These are phyloP conservation scores for Tenebrosternarchus preto DNA, from an alignment of 2,113 vertebrate genomes.

Conservation along the genomic window DNA sequence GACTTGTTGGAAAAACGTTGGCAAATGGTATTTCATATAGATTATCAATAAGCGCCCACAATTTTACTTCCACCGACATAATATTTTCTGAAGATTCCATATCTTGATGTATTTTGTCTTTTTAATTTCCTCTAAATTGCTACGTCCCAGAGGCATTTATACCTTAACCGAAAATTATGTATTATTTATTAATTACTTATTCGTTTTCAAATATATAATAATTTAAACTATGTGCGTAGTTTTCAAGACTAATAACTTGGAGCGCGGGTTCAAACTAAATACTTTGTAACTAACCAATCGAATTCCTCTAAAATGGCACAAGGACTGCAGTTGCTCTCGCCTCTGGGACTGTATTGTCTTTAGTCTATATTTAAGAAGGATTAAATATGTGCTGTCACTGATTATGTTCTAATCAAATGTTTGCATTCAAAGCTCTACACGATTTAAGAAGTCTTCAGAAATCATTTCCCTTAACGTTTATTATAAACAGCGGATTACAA, in stretches of 20 bases:
- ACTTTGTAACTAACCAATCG: constrained; percentile 65
- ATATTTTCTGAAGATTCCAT: constrained; percentile 61
- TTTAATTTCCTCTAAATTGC: constrained; percentile 62
- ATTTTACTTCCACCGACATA: constrained; percentile 65
- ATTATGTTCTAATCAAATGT: not conserved
- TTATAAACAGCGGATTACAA: not conserved
- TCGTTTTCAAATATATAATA: constrained; percentile 66
- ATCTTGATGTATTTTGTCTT: constrained; percentile 58
- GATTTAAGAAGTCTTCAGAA: too few relatives aligned
- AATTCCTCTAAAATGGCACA: constrained; percentile 66
- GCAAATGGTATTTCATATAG: constrained; percentile 71
- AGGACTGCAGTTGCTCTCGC: not conserved
- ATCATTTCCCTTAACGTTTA: not conserved
- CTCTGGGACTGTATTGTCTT: not conserved
- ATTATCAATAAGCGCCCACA: constrained; percentile 75
- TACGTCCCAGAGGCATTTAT: constrained; percentile 47
- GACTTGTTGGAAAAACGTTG: constrained; percentile 63
- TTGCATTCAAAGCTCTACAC: not conserved
- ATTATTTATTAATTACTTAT: too few relatives aligned
- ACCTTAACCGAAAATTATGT: constrained; percentile 58
- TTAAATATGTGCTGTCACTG: not conserved
- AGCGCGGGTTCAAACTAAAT: constrained; percentile 64
- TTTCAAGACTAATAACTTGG: constrained; percentile 64
- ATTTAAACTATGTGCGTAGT: constrained; percentile 51
- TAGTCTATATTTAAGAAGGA: too few relatives aligned